Percentiles rank a stretch among this genome's conserved stretches.
These are phyloP conservation scores for Pseudopleuronectes americanus DNA, from an alignment of 2,797 vertebrate genomes.

Conservation along the genomic window DNA sequence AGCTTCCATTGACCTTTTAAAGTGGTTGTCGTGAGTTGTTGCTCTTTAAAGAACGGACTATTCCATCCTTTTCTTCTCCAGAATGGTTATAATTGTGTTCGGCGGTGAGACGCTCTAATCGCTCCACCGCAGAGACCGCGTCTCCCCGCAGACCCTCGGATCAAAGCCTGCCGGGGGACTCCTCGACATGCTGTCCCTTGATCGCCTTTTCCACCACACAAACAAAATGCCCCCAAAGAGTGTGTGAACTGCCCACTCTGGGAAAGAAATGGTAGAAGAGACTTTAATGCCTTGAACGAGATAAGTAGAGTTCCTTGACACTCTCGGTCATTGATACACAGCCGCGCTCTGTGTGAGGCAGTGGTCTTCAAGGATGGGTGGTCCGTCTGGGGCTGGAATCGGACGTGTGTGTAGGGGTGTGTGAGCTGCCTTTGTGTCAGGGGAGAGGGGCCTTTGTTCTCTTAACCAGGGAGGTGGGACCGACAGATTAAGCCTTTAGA, in stretches of 20 bases:
- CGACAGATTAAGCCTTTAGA: constrained; percentile 84
- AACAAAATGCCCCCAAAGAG: constrained; percentile 63
- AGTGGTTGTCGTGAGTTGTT: constrained; percentile 40
- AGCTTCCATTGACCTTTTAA: constrained; percentile 56
- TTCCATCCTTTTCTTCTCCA: constrained; percentile 34
- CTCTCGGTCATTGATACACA: constrained; percentile 65
- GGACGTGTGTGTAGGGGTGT: constrained; percentile 80
- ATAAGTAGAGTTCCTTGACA: constrained; percentile 49
- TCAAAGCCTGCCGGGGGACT: constrained; percentile 59
- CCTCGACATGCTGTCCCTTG: constrained; percentile 52
- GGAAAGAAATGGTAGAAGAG: constrained; percentile 51
- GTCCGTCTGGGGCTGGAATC: constrained; percentile 77
- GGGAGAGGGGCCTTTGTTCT: constrained; percentile 81
- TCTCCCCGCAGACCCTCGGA: constrained; percentile 50
- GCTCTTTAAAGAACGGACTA: constrained; percentile 49
- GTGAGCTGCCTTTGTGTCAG: constrained; percentile 80
- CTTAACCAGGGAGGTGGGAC: constrained; percentile 84
- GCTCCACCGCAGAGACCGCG: constrained; percentile 40
- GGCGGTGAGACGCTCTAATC: constrained; percentile 54
- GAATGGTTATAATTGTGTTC: constrained; percentile 51
- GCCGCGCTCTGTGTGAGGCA: constrained; percentile 59
- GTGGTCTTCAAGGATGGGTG: constrained; percentile 80
- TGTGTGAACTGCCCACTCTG: constrained; percentile 71
- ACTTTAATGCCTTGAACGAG: constrained; percentile 63
- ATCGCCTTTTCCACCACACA: constrained; percentile 55